These are phyloP conservation scores for Hedychridium roseum DNA, from an alignment of 2,888 invertebrate species.

Conservation along the genomic window DNA sequence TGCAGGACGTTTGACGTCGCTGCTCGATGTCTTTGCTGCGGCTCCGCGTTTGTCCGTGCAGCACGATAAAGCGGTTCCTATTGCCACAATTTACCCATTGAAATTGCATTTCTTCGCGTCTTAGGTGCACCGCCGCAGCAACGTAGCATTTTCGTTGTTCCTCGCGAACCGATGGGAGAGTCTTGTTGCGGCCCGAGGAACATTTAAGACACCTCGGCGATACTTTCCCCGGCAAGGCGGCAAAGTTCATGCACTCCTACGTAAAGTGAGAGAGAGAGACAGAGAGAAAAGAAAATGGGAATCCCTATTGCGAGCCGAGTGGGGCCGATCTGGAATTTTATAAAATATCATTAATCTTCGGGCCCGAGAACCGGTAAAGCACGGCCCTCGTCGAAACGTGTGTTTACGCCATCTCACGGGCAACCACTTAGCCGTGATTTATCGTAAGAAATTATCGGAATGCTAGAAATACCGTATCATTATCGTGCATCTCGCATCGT, in stretches of 20 bases:
- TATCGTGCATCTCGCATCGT: constrained; percentile 47
- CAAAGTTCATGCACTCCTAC: constrained; percentile 11
- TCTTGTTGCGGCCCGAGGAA: too few relatives aligned
- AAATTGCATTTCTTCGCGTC: too few relatives aligned
- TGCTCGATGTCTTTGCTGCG: constrained; percentile 45
- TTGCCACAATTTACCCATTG: too few relatives aligned
- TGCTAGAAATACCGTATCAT: constrained; percentile 63
- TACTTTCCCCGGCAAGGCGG: constrained; percentile 11
- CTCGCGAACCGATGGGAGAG: too few relatives aligned
- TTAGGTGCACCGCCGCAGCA: too few relatives aligned
- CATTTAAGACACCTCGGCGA: background rate
- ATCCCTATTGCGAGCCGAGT: too few relatives aligned
- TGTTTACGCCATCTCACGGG: constrained; percentile 56
- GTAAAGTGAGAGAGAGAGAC: background rate
- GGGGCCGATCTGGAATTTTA: constrained; percentile 27
- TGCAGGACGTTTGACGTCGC: constrained; percentile 48
- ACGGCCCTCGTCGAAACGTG: constrained; percentile 46
- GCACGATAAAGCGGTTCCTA: constrained; percentile 40
- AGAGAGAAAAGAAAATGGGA: too few relatives aligned
- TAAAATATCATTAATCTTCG: constrained; percentile 51
- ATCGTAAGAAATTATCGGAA: constrained; percentile 62
- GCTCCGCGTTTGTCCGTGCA: constrained; percentile 12
- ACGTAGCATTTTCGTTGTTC: too few relatives aligned
- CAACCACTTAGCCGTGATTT: constrained; percentile 61
- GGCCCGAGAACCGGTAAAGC: constrained; percentile 36